Percentiles rank a stretch among this genome's conserved stretches.
Evolutionary conservation across 37 sponge, comb jelly and placozoan species (phyloP).

Genomic region (Cliona cf. orientalis): DNA sequence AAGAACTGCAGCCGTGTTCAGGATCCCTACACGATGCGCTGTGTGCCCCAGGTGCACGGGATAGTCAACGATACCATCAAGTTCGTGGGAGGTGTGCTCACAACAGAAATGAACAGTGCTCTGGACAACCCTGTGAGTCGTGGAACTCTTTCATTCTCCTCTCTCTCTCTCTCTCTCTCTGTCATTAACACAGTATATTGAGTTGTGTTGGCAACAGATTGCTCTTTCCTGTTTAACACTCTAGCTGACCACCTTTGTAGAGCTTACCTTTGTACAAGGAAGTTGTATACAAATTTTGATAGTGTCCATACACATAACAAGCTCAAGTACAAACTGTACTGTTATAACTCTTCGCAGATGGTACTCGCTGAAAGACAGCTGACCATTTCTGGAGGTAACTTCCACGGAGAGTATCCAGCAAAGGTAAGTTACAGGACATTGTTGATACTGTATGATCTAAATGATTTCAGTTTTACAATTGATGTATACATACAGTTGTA

Average conservation of each 20-base stretch:
- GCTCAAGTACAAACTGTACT: too few species aligned
- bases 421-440: slow-evolving; percentile 57
- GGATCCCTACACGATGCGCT: slow-evolving; percentile 93
- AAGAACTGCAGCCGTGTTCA: slow-evolving; percentile 80
- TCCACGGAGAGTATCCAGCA: slow-evolving; percentile 99
- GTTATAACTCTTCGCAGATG: slow-evolving; percentile 47
- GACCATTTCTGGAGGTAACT: slow-evolving; percentile 93
- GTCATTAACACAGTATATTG: neutral
- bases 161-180: neutral
- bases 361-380: slow-evolving; percentile 68
- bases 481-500: neutral
- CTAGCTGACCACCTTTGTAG: too few species aligned
- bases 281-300: too few species aligned
- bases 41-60: slow-evolving; percentile 89
- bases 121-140: slow-evolving; percentile 91
- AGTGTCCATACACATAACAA: too few species aligned
- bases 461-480: neutral
- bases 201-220: too few species aligned
- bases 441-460: neutral
- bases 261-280: too few species aligned
- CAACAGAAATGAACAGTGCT: slow-evolving; percentile 96
- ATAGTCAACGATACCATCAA: slow-evolving; percentile 87
- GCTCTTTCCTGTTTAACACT: too few species aligned
- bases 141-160: neutral
- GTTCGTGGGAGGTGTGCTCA: slow-evolving; percentile 83